phyloP scores from a whole-genome alignment of 2,113 vertebrate species.

The Istiophorus platypterus region DNA sequence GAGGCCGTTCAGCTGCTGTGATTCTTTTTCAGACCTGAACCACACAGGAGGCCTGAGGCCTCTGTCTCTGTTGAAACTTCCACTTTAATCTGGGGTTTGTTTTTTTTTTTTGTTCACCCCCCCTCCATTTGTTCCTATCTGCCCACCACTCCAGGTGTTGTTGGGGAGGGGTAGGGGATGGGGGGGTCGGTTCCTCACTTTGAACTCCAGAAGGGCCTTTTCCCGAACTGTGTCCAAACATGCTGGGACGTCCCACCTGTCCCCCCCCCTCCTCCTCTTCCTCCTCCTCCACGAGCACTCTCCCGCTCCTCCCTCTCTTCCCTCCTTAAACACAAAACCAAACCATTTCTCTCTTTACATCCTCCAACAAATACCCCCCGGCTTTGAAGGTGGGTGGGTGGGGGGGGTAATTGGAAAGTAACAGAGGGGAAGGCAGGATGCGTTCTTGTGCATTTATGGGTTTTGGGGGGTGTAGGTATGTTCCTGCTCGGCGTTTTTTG shows the following conservation, averaged over 20 bases:
- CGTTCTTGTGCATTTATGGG: conserved; percentile 45
- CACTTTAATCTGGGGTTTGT: conserved; percentile 59
- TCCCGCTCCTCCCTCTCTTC: not conserved
- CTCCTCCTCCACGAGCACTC: not conserved
- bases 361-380: conserved; percentile 52
- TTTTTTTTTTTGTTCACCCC: no score
- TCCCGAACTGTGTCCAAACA: conserved; percentile 74
- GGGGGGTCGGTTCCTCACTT: conserved; percentile 70
- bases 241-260: conserved; percentile 68
- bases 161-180: no score
- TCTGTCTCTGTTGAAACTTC: conserved; percentile 16
- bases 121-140: conserved; percentile 48
- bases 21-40: not conserved
- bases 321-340: conserved; percentile 43
- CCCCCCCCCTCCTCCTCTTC: conserved; percentile 28
- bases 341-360: conserved; percentile 50
- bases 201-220: conserved; percentile 78
- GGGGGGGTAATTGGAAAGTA: no score
- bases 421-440: conserved; percentile 47
- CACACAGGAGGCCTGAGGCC: conserved; percentile 28
- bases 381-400: conserved; percentile 36
- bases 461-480: conserved; percentile 34
- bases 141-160: conserved; percentile 79
- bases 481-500: not conserved
- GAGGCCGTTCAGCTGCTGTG: no score